Evolutionary conservation across 2,888 invertebrate species (phyloP), one percentile per base, ranked within the genome.

Genomic region (Dasypogon diadema): DNA sequence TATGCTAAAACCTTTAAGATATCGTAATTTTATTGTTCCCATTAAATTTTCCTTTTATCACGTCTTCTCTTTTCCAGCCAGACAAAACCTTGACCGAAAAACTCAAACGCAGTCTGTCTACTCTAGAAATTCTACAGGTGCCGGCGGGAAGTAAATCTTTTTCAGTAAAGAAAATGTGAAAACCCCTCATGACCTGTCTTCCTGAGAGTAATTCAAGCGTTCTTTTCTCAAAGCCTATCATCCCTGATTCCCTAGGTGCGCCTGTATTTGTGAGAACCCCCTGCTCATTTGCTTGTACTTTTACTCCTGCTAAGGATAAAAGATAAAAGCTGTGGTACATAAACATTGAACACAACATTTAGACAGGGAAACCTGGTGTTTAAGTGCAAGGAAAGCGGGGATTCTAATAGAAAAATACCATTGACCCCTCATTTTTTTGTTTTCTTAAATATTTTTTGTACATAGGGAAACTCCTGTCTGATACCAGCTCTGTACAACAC

Each of bases 51-150:
- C 22, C 26, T 16, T 48, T 18, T 48, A 8, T n/a, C 6, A 10
- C 48, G 21, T 42, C 22, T 42, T 55, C 46, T 58, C 37, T 4
- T 51, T 58, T 58, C 51, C 55, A 65, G 56, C 22, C 68, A 72
- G 24, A 51, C 56, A 56, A 58, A 76, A 73, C 76, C 72, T 73
- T 76, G 76, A 76, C 76, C 76, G 51, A 63, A 60, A 73, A 70
- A 76, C 16, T 34, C 72, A 30, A n/a, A 48, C 72, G 60, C 30
- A 56, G 56, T 26, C 24, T 12, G 37, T 63, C 37, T 63, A 16
- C 37, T 37, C 37, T 63, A 51, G 42, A 75, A 58, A 73, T 63
- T 60, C 76, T 63, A 76, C 76, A 76, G 76, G 76, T 76, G 76
- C 56, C 54, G 30, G 37, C 63, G 30, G 63, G 70, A 72, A 72